Percentiles rank a stretch among this genome's conserved stretches.
Conservation (phyloP, 2,113 vertebrate species). For the Aspidoscelis tigris region DNA sequence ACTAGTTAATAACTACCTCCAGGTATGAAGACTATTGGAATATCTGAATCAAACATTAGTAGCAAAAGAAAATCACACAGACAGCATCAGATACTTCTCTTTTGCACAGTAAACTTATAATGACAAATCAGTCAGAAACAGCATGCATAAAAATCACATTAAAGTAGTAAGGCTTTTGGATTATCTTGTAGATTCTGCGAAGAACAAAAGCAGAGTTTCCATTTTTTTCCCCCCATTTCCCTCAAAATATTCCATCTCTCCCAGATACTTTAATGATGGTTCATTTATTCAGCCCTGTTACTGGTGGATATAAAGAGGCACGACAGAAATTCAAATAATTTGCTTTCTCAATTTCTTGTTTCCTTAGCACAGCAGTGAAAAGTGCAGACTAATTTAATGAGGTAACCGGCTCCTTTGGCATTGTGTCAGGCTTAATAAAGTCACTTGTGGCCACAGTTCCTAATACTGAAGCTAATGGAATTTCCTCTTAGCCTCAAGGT, state of each 20-base stretch:
- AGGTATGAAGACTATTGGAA: no score
- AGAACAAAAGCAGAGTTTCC: neutral
- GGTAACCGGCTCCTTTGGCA: fast-evolving
- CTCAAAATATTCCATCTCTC: neutral
- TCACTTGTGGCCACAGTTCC: neutral
- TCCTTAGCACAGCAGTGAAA: slow-evolving; percentile 15
- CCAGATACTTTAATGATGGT: neutral
- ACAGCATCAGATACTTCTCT: no score
- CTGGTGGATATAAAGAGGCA: neutral
- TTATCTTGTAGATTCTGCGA: slow-evolving; percentile 22
- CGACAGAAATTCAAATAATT: slow-evolving; percentile 19
- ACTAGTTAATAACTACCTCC: no score
- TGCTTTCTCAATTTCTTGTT: neutral
- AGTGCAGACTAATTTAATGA: slow-evolving; percentile 27
- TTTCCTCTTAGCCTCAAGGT: neutral
- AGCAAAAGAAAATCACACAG: no score
- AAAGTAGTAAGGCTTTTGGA: slow-evolving; percentile 11
- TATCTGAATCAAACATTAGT: no score
- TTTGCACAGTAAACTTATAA: no score
- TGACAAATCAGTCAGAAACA: no score
- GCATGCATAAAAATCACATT: neutral
- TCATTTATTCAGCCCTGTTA: neutral
- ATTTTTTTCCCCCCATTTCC: fast-evolving
- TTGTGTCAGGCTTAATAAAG: slow-evolving; percentile 14
- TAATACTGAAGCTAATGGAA: neutral